Evolutionary conservation across 2,113 vertebrate genomes (phyloP).

Genomic region (Colaptes auratus): DNA sequence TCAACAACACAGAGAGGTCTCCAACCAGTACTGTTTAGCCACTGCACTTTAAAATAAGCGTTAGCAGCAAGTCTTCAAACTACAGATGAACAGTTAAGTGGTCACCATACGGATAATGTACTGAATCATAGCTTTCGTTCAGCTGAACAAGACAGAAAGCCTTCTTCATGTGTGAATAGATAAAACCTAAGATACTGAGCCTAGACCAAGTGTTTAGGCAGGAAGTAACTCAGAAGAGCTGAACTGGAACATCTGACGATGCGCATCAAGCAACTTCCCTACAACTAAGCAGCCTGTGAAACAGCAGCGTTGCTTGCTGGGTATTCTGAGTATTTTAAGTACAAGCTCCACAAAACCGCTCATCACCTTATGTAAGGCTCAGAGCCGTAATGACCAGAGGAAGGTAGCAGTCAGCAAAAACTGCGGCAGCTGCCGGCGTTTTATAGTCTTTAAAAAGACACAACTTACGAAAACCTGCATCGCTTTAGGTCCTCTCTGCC

Average conservation of each 20-base stretch:
- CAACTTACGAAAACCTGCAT: not conserved
- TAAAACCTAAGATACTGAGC: fast-evolving
- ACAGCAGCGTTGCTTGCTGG: fast-evolving
- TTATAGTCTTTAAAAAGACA: not conserved
- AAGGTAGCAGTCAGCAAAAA: not conserved
- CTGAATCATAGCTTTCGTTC: not conserved
- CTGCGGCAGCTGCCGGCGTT: not conserved
- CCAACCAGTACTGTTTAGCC: not conserved
- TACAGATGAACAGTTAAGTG: not conserved
- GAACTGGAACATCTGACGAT: fast-evolving
- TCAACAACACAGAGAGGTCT: not conserved
- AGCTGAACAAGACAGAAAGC: fast-evolving
- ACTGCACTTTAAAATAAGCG: not conserved
- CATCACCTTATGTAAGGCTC: not conserved
- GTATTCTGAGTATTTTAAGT: not conserved
- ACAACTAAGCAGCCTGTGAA: fast-evolving
- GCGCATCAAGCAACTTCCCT: fast-evolving
- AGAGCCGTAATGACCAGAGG: not conserved
- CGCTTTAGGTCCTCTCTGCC: fast-evolving
- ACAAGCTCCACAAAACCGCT: not conserved
- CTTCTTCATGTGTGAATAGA: fast-evolving
- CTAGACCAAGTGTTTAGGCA: fast-evolving
- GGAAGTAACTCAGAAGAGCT: not conserved
- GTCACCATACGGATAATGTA: fast-evolving
- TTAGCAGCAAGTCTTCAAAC: not conserved